A percentile compares a stretch with the other conserved stretches of the same genome.
These are phyloP conservation scores for Leptopilina syphax DNA, from an alignment of 2,888 invertebrate species.

Conservation along the genomic window DNA sequence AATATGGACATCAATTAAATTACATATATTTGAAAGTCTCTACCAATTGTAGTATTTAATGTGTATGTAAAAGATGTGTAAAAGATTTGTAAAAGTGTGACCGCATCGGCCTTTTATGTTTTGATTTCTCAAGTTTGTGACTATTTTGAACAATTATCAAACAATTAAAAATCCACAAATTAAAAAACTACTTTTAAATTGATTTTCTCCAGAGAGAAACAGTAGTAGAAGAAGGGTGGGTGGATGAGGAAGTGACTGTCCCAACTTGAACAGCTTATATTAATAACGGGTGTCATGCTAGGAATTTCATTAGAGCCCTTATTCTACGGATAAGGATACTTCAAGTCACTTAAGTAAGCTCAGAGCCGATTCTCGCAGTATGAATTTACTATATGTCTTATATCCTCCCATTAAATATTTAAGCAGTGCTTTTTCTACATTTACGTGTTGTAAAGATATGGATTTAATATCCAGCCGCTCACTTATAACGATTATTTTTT, in stretches of 20 bases:
- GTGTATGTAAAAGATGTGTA: no score
- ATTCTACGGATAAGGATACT: constrained; percentile 33
- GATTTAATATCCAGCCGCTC: no score
- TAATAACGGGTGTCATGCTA: constrained; percentile 57
- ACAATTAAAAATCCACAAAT: no score
- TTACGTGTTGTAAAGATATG: not conserved
- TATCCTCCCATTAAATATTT: constrained; percentile 19
- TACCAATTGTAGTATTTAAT: no score
- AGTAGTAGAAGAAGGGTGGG: not conserved
- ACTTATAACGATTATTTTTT: no score
- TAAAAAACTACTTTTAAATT: no score
- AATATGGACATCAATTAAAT: no score
- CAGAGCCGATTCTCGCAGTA: constrained; percentile 17
- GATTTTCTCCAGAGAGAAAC: not conserved
- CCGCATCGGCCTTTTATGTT: no score
- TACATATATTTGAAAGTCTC: no score
- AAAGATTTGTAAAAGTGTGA: no score
- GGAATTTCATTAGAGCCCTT: constrained; percentile 65
- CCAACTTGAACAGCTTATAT: constrained; percentile 55
- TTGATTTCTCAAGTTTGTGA: no score
- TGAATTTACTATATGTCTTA: constrained; percentile 28
- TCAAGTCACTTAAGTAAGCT: constrained; percentile 16
- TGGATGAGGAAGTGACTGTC: constrained; percentile 51
- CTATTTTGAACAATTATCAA: no score
- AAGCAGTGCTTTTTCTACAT: constrained; percentile 5